Evolutionary conservation across 2,888 invertebrate genomes (phyloP).

Genomic region (Ganaspis brasiliensis): DNA sequence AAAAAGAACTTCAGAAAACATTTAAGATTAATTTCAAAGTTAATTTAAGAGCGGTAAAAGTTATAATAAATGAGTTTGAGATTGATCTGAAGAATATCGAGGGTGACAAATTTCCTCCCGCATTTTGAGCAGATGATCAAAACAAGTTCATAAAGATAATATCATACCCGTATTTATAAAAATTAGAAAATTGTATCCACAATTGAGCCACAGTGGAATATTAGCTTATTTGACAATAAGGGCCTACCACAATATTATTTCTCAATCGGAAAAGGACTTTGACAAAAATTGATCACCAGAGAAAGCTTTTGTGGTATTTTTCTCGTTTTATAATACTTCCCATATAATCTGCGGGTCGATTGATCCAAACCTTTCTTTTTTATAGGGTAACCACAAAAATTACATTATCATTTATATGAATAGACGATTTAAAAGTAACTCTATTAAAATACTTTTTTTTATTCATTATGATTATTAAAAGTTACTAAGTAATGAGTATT

Average conservation of each 20-base stretch:
- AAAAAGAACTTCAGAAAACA: too few species aligned
- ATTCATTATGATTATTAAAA: too few species aligned
- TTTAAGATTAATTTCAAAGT: too few species aligned
- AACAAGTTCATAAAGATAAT: conserved; percentile 5
- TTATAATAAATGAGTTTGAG: not conserved
- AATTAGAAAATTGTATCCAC: conserved; percentile 10
- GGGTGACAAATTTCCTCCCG: not conserved
- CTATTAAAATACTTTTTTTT: too few species aligned
- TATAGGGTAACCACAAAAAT: too few species aligned
- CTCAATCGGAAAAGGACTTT: not conserved
- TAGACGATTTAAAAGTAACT: too few species aligned
- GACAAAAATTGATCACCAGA: conserved; percentile 34
- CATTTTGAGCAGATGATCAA: conserved; percentile 2
- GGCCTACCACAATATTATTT: conserved; percentile 26
- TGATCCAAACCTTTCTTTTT: not conserved
- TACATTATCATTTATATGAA: too few species aligned
- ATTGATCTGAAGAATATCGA: not conserved
- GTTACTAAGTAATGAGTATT: too few species aligned
- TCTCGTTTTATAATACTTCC: conserved; percentile 13
- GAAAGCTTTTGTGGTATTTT: not conserved
- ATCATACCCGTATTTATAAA: conserved; percentile 11
- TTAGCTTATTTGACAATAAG: conserved; percentile 10
- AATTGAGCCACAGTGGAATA: conserved; percentile 15
- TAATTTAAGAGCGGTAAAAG: too few species aligned
- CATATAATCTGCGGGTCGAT: conserved; percentile 38